phyloP scores from a whole-genome alignment of 2,888 invertebrate genomes.

The Xestia xanthographa region DNA sequence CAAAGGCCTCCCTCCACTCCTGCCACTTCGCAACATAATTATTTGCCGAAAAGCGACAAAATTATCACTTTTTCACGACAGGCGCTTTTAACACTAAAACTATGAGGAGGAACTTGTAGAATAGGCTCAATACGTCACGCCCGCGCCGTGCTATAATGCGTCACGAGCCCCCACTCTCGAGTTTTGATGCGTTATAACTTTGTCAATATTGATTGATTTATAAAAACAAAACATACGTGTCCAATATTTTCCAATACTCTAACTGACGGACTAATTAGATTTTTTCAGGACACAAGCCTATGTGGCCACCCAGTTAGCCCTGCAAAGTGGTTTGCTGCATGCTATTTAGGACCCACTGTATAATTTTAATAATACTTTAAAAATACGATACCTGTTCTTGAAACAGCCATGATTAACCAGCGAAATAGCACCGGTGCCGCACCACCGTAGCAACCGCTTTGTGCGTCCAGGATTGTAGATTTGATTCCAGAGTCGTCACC shows the following conservation, averaged over 20 bases:
- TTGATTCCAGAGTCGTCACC: background rate
- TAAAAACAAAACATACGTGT: too few relatives aligned
- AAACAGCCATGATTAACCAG: background rate
- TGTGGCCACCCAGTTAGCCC: background rate
- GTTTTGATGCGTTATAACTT: too few relatives aligned
- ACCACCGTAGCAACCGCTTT: background rate
- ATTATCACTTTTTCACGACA: background rate
- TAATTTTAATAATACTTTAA: background rate
- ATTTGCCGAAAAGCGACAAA: background rate
- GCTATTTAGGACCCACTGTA: background rate
- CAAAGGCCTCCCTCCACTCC: too few relatives aligned
- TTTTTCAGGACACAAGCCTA: too few relatives aligned
- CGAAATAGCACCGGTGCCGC: background rate
- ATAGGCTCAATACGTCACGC: too few relatives aligned
- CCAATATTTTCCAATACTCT: too few relatives aligned
- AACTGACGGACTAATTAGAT: too few relatives aligned
- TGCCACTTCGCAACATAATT: background rate
- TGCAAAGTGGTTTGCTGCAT: background rate
- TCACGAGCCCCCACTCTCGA: too few relatives aligned
- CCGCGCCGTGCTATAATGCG: too few relatives aligned
- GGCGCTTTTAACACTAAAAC: background rate
- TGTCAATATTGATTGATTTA: too few relatives aligned
- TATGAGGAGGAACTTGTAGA: background rate
- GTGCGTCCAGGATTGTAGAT: background rate
- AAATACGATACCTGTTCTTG: slow-evolving; percentile 12